Base-by-base conservation (phyloP, 2,888 invertebrate species). In the Thysanoteuthis rhombus region DNA sequence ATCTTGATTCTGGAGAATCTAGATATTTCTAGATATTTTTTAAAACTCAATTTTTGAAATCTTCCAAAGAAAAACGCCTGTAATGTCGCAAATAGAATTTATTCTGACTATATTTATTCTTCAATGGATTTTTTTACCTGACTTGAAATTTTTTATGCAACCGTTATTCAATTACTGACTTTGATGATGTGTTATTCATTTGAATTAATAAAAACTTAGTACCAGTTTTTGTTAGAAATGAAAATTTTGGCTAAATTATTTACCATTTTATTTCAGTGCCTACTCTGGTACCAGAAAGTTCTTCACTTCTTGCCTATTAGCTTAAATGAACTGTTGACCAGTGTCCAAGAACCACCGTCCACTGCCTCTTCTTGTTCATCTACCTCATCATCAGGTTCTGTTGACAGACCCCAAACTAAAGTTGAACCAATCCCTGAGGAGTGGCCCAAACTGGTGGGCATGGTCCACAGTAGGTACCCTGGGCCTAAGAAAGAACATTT, bases 401-500 rank as follows among this genome's bases (percentile, higher is more conserved):
- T 40, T 42, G 92, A 40, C 40, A 90, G 90, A 90, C 39, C 40
- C 40, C 32, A 92, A 32, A 45, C 16, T 92, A 92, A 92, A 45
- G 19, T 42, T 19, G 45, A 45, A n/a, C 90, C 93, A 38, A 92
- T 92, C 12, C 94, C 93, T 45, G 93, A 94, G 75, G 95, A 95
- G 47, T 95, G 95, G 95, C 94, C 94, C n/a, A 93, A 94, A 25
- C 93, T 95, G 28, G 95, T 95, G 5, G 93, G 94, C 36, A 94
- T 93, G 28, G 95, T 95, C 92, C 94, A 95, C 28, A 93, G 92
- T 52, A 94, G 95, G 42, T 95, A 95, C 47, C 95, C 95, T 19
- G 94, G 95, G 32, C 95, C 95, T 25, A 92, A 95, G 38, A 94
- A 95, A 36, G 95, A 95, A 93, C 95, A 95, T 93, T 94, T 95